A percentile compares a stretch with the other conserved stretches of the same genome.
These are phyloP conservation scores for Pherbina coryleti DNA, from an alignment of 2,888 invertebrate genomes.

Conservation along the genomic window DNA sequence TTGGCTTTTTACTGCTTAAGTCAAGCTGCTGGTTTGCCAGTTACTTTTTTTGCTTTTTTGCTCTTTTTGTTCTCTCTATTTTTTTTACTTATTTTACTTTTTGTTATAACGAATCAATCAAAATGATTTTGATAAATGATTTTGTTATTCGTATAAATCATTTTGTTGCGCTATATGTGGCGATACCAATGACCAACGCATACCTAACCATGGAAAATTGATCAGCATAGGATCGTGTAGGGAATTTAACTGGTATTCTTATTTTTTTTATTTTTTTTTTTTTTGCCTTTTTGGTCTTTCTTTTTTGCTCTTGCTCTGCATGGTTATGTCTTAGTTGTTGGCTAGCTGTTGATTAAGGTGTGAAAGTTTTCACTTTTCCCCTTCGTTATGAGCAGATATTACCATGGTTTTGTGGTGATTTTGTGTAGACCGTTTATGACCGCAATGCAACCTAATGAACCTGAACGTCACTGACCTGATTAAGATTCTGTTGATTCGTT, in stretches of 20 bases:
- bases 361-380: conserved; percentile 30
- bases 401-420: neutral
- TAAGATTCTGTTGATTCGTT: neutral
- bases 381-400: neutral
- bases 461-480: neutral
- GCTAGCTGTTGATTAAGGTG: conserved; percentile 15
- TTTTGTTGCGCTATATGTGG: conserved; percentile 29
- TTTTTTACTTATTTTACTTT: conserved; percentile 49
- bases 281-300: neutral
- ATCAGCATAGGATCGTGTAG: neutral
- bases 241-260: neutral
- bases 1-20: conserved; percentile 6
- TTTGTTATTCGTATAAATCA: conserved; percentile 51
- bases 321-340: neutral
- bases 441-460: conserved; percentile 14
- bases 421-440: neutral
- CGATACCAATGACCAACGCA: neutral
- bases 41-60: conserved; percentile 4
- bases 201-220: conserved; percentile 25
- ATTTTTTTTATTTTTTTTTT: neutral
- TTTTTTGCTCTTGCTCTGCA: neutral
- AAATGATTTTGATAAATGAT: conserved; percentile 67
- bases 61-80: conserved; percentile 41
- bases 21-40: neutral
- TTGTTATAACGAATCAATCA: conserved; percentile 65